Percentiles rank a stretch among this genome's conserved stretches.
Evolutionary conservation across 2,113 vertebrate genomes (phyloP).

Genomic region (Colinus virginianus): DNA sequence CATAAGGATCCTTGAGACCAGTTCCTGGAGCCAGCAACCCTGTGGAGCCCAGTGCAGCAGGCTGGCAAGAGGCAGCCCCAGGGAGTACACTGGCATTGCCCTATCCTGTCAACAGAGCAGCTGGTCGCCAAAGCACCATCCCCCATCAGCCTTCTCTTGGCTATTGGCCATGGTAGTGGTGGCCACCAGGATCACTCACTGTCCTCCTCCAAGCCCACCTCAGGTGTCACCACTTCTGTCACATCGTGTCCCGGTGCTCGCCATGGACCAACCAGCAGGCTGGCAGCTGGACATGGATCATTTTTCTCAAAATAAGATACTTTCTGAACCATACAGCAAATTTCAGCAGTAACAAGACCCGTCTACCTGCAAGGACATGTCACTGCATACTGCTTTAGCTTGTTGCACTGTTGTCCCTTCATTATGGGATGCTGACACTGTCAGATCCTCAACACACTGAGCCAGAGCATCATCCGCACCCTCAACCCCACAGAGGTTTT

Average conservation of each 20-base stretch:
- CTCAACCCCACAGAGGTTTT: not conserved
- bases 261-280: accelerated
- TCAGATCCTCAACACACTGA: accelerated
- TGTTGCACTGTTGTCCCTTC: no score
- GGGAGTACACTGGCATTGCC: no score
- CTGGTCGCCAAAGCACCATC: accelerated
- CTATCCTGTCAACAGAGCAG: not conserved
- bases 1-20: no score
- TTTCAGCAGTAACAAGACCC: not conserved
- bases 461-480: accelerated
- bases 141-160: accelerated
- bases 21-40: no score
- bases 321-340: accelerated
- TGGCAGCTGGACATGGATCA: accelerated
- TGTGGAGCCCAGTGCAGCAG: no score
- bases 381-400: not conserved
- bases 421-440: no score
- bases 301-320: not conserved
- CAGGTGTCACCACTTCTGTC: accelerated
- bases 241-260: accelerated
- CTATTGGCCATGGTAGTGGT: not conserved
- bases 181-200: not conserved
- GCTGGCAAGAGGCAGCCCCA: not conserved
- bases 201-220: not conserved
- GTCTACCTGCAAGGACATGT: accelerated